Evolutionary conservation across 2,888 invertebrate species (phyloP), one percentile per base, ranked within the genome.

Genomic region (Chymomyza caudatula): DNA sequence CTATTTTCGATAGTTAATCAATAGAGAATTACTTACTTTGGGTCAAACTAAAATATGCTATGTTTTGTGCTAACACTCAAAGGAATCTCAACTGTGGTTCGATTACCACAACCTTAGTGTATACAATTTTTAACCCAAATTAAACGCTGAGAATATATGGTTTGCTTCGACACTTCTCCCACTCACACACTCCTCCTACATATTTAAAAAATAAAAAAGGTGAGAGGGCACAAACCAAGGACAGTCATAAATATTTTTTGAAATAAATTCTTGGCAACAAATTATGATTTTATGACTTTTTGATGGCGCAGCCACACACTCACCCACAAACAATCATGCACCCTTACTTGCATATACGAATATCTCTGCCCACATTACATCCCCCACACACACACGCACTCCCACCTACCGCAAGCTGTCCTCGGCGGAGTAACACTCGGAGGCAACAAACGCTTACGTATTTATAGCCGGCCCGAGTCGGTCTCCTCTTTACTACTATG

Each of bases 201-300:
- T 25, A 55, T 20, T 43, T 2, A 43, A 29, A 15, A 56, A 44
- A 8, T 47, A 47, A 47, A 47, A 47, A 6, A 47, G 3, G 47
- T 13, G 19, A 19, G 3, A 55, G 17, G n/a, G 19, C 29, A 11
- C 15, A 29, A 55, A 19, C 23, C 29, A 37, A 55, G 37, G 29
- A 53, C 54, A 65, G 73, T 82, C 85, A 86, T 81, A 86, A 86
- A 81, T 81, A 85, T 76, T 61, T 76, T 86, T 84, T 84, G 81
- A 87, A 85, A 85, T 87, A 85, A 87, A 84, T 85, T 74, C 84
- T 86, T 88, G 88, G 85, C 87, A 80, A 83, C 88, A 85, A 85
- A 85, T 85, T 85, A 85, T 85, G 87, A 87, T 85, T 85, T 87
- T 85, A 85, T 85, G 85, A 85, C 84, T 85, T 85, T 85, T 87